Evolutionary conservation across 1,140 invertebrate species (phyloP).

Genomic region (Wiebesia pumilae): DNA sequence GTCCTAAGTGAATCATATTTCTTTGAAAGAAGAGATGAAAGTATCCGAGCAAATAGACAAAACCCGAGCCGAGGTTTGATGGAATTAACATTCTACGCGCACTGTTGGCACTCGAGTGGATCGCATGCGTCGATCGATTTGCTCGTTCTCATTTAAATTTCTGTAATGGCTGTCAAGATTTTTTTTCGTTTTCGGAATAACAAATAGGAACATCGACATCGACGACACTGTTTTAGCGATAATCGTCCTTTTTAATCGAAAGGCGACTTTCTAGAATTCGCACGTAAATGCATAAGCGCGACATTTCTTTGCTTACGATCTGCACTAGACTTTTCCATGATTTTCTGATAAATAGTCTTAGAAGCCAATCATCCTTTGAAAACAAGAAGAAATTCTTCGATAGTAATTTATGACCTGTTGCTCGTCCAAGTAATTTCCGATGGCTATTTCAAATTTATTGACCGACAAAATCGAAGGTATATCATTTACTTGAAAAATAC

Average conservation of each 20-base stretch:
- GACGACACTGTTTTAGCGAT: neutral
- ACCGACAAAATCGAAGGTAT: neutral
- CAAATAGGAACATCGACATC: neutral
- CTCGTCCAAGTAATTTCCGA: neutral
- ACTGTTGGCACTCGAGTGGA: neutral
- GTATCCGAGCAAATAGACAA: slow-evolving; percentile 25
- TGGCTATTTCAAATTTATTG: neutral
- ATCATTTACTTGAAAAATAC: neutral
- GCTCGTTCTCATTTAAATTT: slow-evolving; percentile 37
- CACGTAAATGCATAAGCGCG: neutral
- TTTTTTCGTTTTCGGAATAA: slow-evolving; percentile 24
- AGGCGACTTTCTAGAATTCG: neutral
- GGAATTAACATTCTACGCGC: slow-evolving; percentile 36
- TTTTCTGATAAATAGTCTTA: neutral
- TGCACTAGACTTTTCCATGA: neutral
- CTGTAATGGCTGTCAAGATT: slow-evolving; percentile 1
- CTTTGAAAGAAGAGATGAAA: slow-evolving; percentile 38
- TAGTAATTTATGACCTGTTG: slow-evolving; percentile 18
- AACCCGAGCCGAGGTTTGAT: neutral
- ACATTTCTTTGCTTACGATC: neutral
- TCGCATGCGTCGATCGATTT: slow-evolving; percentile 21
- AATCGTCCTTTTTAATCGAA: neutral
- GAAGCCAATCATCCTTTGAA: neutral
- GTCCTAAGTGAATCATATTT: slow-evolving; percentile 36
- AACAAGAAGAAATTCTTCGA: neutral